These are phyloP conservation scores for Edolisoma coerulescens DNA, from an alignment of 2,113 vertebrate genomes.

Conservation along the genomic window DNA sequence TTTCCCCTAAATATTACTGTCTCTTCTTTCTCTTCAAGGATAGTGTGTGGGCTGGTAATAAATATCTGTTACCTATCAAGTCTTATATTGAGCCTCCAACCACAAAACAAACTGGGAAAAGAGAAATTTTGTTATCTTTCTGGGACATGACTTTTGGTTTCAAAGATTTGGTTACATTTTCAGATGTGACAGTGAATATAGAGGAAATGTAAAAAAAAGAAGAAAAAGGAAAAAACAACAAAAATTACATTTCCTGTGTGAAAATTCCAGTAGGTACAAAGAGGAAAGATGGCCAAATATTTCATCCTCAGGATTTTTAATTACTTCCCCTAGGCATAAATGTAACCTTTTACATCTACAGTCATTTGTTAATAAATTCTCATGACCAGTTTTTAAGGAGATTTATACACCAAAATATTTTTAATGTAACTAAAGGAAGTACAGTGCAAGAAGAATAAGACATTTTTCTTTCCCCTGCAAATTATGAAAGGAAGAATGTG, in stretches of 20 bases:
- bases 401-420: constrained; percentile 61
- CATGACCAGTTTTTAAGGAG: background rate
- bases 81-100: constrained; percentile 28
- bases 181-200: background rate
- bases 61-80: constrained; percentile 5
- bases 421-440: constrained; percentile 50
- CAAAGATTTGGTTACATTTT: background rate
- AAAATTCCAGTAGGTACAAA: background rate
- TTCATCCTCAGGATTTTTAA: constrained; percentile 64
- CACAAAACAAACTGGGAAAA: background rate
- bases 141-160: background rate
- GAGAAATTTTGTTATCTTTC: constrained; percentile 31
- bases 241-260: constrained; percentile 29
- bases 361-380: constrained; percentile 37
- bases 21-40: constrained; percentile 26
- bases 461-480: background rate
- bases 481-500: constrained; percentile 36
- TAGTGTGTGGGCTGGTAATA: constrained; percentile 25
- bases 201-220: background rate
- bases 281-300: constrained; percentile 77
- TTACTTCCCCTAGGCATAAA: constrained; percentile 43
- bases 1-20: constrained; percentile 42
- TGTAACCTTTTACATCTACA: constrained; percentile 22
- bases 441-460: constrained; percentile 21
- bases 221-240: background rate